Evolutionary conservation across 2,113 vertebrate species (phyloP), one percentile per base, ranked within the genome.

Genomic region (Oncorhynchus masou): DNA sequence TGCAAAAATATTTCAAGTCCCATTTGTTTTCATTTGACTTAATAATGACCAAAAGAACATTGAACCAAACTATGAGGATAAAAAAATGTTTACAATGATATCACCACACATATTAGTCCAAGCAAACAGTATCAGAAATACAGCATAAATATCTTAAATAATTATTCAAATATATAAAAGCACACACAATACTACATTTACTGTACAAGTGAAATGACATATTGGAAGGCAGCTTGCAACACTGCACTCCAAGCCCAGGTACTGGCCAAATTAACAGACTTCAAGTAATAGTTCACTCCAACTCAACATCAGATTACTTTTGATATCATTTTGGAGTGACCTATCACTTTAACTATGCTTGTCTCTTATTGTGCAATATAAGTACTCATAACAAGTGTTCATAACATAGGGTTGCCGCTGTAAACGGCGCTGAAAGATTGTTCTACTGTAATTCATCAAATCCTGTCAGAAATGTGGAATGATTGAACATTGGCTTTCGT

Each of bases 1-100:
- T 93, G 93, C 93, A 93, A 93, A 90, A 89, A 76, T 80, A 83
- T 73, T 88, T 88, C 81, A 88, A 85, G 88, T 91, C 85, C 88
- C 86, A 81, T 74, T 19, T 54, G 13, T 54, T 54, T 79, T 79
- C 75, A 73, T 64, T 65, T 82, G 16, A 11, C 45, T 70, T 70
- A 80, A 70, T 74, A 78, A 34, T 71, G 29, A 71, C n/a, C 3
- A 12, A 76, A 60, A 29, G 25, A 73, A 70, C 49, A 57, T 71
- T 15, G 12, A 54, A 29, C 65, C 27, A 68, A 78, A 80, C 8
- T 1, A 71, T 68, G 20, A 16, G 25, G 19, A 39, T 20, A 74
- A 4, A 67, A 27, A 74, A 81, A 64, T 66, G 3, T 34, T 80
- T 84, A 89, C 85, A 91, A 70, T n/a, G 71, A 77, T 20, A 24